Base-by-base conservation (phyloP, 2,888 invertebrate species). In the Eudasyphora cyanicolor region DNA sequence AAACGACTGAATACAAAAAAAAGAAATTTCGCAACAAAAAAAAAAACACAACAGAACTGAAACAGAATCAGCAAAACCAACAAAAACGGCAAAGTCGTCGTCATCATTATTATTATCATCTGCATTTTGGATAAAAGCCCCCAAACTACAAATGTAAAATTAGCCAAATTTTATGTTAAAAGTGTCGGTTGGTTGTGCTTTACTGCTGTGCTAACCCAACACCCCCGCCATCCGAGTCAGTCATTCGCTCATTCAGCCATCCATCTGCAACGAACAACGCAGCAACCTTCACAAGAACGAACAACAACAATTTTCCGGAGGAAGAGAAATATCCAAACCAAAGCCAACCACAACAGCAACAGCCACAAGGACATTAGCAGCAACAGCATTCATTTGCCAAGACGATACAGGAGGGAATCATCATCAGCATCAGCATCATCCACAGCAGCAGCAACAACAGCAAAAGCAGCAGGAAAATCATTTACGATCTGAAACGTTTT, bases 81-180 rank as follows among this genome's bases (percentile, higher is more conserved):
- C n/a, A n/a, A n/a, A n/a, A n/a, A n/a, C n/a, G n/a, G 17, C 79
- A 74, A 51, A n/a, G n/a, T n/a, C 51, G 49, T 19, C 79, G 42
- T 45, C 62, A 29, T 27, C 79, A 74, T 24, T n/a, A n/a, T n/a
- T n/a, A n/a, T n/a, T n/a, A n/a, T n/a, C n/a, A n/a, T n/a, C 74
- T 45, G 38, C 24, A 32, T 67, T 27, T 29, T 21, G 67, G 14
- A n/a, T 3, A 45, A 45, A 7, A 45, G 45, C 45, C 45, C 27
- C 64, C 54, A 76, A 21, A 75, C 42, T 57, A 54, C 57, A n/a
- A 38, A 42, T 38, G 67, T 67, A 67, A 84, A 81, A 81, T 81
- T 84, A 79, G 76, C 78, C 81, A 84, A 84, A 84, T 81, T 84
- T 76, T 38, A 49, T 69, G 60, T 81, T 79, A 78, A 84, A 69